phyloP scores from a whole-genome alignment of 2,888 invertebrate species.

The Rapana venosa region DNA sequence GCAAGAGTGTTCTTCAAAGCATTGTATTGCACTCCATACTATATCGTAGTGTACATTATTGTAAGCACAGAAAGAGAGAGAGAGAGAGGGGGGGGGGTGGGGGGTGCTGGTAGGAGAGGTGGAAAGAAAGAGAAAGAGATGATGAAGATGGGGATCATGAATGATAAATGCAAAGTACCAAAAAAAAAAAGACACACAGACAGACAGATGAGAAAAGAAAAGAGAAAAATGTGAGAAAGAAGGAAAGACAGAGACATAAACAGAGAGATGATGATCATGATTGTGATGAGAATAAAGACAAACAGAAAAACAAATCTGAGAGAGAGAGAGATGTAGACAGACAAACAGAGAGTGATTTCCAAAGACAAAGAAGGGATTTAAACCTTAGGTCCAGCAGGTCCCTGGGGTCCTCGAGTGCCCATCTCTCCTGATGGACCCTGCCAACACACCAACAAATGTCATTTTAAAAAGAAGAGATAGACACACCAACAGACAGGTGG shows the following conservation, averaged over 20 bases:
- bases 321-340: background rate
- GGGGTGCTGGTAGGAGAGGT: background rate
- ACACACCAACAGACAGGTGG: no score
- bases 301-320: no score
- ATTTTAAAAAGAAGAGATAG: no score
- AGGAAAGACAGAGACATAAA: background rate
- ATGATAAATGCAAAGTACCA: no score
- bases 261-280: background rate
- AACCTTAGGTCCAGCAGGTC: slow-evolving; percentile 66
- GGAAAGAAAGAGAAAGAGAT: no score
- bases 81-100: background rate
- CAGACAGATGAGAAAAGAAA: background rate
- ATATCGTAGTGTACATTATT: no score
- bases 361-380: background rate
- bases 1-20: no score
- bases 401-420: slow-evolving; percentile 69
- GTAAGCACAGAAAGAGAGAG: background rate
- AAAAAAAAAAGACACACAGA: no score
- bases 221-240: background rate
- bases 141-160: no score
- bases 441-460: background rate
- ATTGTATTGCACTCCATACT: no score
- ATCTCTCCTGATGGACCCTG: slow-evolving; percentile 85
- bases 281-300: no score
- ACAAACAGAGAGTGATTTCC: background rate